Evolutionary conservation across 2,888 invertebrate genomes (phyloP).

Genomic region (Alentia gelatinosa): DNA sequence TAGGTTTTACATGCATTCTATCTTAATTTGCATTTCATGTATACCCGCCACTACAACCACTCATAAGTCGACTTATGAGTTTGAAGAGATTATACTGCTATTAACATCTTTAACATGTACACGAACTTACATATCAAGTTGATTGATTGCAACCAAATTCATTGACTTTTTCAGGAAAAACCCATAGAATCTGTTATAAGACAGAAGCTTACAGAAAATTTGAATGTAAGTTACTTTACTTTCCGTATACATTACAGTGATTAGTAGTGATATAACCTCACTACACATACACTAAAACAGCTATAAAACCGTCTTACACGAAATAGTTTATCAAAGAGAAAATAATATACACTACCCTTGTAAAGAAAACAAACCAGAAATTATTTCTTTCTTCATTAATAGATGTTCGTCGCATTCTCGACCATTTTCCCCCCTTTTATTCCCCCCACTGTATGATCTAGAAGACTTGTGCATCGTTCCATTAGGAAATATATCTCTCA

Average conservation of each 20-base stretch:
- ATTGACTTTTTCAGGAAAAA: constrained; percentile 22
- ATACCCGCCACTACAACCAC: background rate
- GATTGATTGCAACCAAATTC: background rate
- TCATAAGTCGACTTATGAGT: background rate
- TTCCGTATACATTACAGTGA: background rate
- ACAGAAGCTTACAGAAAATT: constrained; percentile 27
- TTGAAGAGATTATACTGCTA: background rate
- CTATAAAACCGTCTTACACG: too few relatives aligned
- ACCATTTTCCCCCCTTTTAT: too few relatives aligned
- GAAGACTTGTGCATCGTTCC: too few relatives aligned
- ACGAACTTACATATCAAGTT: background rate
- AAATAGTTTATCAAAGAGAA: too few relatives aligned
- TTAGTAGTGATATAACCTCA: background rate
- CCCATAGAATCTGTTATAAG: background rate
- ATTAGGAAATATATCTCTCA: too few relatives aligned
- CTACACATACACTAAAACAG: too few relatives aligned
- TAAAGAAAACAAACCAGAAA: background rate
- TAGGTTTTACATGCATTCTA: background rate
- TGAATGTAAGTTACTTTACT: background rate
- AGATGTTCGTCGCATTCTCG: too few relatives aligned
- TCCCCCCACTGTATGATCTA: too few relatives aligned
- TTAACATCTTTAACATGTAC: too few relatives aligned
- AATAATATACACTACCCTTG: too few relatives aligned
- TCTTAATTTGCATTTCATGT: background rate
- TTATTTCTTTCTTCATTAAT: background rate